Percentiles rank a stretch among this genome's conserved stretches.
Evolutionary conservation across 2,888 invertebrate genomes (phyloP).

Genomic region (Hemistola chrysoprasaria): DNA sequence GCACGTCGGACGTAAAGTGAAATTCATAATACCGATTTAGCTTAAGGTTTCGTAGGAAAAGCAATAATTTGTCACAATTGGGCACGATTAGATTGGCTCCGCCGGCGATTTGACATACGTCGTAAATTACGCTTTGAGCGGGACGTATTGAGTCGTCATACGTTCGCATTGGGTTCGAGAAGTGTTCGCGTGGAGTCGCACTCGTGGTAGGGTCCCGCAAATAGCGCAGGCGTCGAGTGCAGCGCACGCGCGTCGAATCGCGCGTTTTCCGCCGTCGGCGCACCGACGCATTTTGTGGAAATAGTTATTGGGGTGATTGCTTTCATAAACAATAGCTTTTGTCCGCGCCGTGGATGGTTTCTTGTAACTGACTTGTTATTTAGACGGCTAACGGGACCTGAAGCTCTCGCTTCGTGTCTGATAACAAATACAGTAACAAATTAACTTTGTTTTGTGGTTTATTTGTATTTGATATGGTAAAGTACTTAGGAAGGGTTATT

Average conservation of each 20-base stretch:
- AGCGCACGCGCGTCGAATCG: conserved; percentile 79
- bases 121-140: conserved; percentile 72
- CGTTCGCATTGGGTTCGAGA: neutral
- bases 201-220: conserved; percentile 43
- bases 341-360: conserved; percentile 66
- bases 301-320: conserved; percentile 81
- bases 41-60: conserved; percentile 78
- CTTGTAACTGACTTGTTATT: conserved; percentile 65
- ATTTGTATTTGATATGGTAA: too few relatives aligned
- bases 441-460: too few relatives aligned
- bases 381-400: conserved; percentile 60
- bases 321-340: conserved; percentile 81
- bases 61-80: conserved; percentile 81
- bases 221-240: conserved; percentile 57
- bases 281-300: conserved; percentile 73
- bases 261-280: conserved; percentile 71
- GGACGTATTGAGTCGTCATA: conserved; percentile 55
- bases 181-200: conserved; percentile 29
- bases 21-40: conserved; percentile 70
- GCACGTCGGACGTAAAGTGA: conserved; percentile 56
- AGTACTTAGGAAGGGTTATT: too few relatives aligned
- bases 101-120: conserved; percentile 78
- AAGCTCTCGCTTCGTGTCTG: conserved; percentile 48
- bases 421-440: conserved; percentile 39
- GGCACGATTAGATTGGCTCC: conserved; percentile 79